These are phyloP conservation scores for Syncerus caffer DNA, from an alignment of 2,797 vertebrate species.

Conservation along the genomic window DNA sequence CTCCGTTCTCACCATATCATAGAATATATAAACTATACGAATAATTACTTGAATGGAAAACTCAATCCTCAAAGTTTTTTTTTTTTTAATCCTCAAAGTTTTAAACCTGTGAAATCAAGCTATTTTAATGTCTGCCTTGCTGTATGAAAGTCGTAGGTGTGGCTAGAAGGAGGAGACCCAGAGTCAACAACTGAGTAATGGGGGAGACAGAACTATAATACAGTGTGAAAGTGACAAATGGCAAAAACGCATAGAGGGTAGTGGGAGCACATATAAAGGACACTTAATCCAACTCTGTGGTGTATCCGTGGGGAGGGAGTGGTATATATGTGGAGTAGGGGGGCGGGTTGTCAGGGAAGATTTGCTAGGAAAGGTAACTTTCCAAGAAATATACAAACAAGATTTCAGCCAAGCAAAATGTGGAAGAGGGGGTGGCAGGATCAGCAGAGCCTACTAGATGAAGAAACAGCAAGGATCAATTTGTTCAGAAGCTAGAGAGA, in stretches of 20 bases:
- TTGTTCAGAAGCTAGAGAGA: not conserved
- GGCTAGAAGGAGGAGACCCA: not conserved
- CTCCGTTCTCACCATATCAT: not conserved
- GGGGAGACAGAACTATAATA: not conserved
- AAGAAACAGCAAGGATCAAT: not conserved
- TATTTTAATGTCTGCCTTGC: not conserved
- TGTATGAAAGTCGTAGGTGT: not conserved
- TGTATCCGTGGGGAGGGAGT: not conserved
- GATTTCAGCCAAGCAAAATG: not conserved
- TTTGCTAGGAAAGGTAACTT: not conserved
- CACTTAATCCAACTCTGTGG: not conserved
- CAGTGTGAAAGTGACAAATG: not conserved
- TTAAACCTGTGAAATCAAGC: conserved; percentile 10
- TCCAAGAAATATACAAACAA: not conserved
- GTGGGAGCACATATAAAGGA: not conserved
- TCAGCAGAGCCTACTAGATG: not conserved
- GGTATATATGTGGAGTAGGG: not conserved
- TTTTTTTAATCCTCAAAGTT: not conserved
- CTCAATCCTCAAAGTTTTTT: not conserved
- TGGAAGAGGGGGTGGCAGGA: not conserved
- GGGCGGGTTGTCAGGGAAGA: not conserved
- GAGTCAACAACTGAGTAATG: not conserved
- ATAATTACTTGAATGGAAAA: not conserved
- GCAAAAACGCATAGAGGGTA: not conserved
- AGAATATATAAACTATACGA: not conserved